Conservation (phyloP, 1,140 invertebrate genomes). For the Caerostris extrusa region DNA sequence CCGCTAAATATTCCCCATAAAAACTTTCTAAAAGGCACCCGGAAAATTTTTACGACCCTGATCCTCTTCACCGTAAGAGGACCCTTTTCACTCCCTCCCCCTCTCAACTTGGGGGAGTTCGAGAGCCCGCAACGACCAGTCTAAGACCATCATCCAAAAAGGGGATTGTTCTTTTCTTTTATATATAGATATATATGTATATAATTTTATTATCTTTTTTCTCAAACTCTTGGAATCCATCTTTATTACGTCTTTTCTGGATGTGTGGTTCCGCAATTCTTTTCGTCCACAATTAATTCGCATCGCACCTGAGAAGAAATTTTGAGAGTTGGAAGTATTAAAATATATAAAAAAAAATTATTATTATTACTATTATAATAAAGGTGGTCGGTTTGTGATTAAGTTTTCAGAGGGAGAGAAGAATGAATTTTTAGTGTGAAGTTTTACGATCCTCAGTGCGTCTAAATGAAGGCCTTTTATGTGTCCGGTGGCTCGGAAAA, state of each 20-base stretch:
- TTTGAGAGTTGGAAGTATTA: neutral
- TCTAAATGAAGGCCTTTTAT: conserved; percentile 53
- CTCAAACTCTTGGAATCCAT: neutral
- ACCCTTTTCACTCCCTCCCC: neutral
- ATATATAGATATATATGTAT: neutral
- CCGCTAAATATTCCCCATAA: conserved; percentile 65
- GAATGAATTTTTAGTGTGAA: conserved; percentile 10
- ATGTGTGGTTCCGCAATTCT: conserved; percentile 3
- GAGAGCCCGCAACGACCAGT: conserved; percentile 24
- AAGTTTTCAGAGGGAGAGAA: conserved; percentile 14
- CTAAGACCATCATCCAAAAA: neutral
- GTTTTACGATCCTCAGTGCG: neutral
- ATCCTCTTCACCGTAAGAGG: conserved; percentile 43
- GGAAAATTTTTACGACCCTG: conserved; percentile 69
- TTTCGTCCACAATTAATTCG: conserved; percentile 23
- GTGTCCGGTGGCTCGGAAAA: conserved; percentile 27
- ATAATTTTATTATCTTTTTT: conserved; percentile 26
- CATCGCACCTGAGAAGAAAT: conserved; percentile 17
- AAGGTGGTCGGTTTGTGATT: neutral
- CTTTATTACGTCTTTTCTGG: conserved; percentile 20
- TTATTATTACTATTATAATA: neutral
- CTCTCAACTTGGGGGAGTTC: conserved; percentile 22
- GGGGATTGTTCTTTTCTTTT: neutral
- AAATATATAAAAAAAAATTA: neutral
- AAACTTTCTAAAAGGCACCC: conserved; percentile 62